Evolutionary conservation across 1,140 invertebrate genomes (phyloP), one percentile per base, ranked within the genome.

Genomic region (Drosophila insularis): DNA sequence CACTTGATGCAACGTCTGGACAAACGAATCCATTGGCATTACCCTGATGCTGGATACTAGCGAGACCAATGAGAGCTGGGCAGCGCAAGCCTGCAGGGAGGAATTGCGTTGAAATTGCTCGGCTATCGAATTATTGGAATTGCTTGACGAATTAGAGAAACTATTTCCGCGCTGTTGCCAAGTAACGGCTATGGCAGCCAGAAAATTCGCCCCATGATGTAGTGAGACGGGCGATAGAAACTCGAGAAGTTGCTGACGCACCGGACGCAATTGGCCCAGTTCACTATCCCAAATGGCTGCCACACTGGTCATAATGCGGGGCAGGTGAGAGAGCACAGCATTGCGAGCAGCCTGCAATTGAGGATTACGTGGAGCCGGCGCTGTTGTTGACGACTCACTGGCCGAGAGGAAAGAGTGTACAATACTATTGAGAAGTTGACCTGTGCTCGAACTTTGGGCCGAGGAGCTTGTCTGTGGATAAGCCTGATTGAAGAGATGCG

Each of bases 191-290:
- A 98, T 94, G 11, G 97, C 96, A 17, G 95, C 95, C 58, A 98
- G 92, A 70, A 98, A 97, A 89, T 96, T 96, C 11, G 94, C 93
- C 32, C 96, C 95, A 92, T 98, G 97, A 89, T 97, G 95, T 43
- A 97, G 94, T 13, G 97, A 97, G 54, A 98, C 95, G 1, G 98
- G 97, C 85, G 96, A 97, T 0, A 98, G 91, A 64, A 98, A 95
- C 89, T 97, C 96, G 60, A 98, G 91, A 27, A 98, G 93, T 73
- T 97, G 95, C 77, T 96, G 95, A 63, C 95, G 95, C 96, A 93
- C 91, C 11, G 89, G 87, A 4, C 93, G 91, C 54, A 93, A 65
- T 70, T 92, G 91, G 5, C 93, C 92, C 63, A 93, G 74, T 14
- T 91, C 93, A 31, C 95, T 95, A 89, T 96, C 95, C 97, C 97